Evolutionary conservation across 2,888 invertebrate genomes (phyloP).

Genomic region (Polymixis flavicincta): DNA sequence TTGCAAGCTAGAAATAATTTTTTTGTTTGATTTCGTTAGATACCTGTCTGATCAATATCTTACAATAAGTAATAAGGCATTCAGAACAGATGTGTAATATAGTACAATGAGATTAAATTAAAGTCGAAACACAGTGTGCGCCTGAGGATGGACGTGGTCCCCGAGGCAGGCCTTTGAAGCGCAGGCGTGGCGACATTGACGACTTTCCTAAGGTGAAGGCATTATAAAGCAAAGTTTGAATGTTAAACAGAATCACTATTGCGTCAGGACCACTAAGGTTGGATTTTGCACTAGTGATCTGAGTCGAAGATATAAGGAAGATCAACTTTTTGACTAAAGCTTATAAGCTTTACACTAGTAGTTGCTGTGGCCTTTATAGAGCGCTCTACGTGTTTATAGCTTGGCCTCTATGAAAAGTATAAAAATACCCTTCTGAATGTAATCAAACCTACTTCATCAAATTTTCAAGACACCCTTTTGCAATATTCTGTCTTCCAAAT

Average conservation of each 20-base stretch:
- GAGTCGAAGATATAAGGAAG: neutral
- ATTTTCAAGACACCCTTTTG: neutral
- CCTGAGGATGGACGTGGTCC: conserved; percentile 52
- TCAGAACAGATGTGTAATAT: conserved; percentile 24
- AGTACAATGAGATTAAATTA: conserved; percentile 42
- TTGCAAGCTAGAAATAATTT: neutral
- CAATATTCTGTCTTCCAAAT: neutral
- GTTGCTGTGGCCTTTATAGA: neutral
- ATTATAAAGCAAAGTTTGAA: conserved; percentile 43
- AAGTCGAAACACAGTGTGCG: conserved; percentile 54
- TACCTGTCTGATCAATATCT: conserved; percentile 7
- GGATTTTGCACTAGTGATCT: neutral
- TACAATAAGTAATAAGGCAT: conserved; percentile 5
- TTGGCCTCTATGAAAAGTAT: neutral
- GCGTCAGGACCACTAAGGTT: neutral
- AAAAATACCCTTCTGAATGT: neutral
- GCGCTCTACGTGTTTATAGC: neutral
- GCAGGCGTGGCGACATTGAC: conserved; percentile 47
- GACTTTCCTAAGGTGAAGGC: conserved; percentile 53
- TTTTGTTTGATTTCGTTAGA: neutral
- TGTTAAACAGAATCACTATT: conserved; percentile 24
- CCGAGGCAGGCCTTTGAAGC: conserved; percentile 52
- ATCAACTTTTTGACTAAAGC: neutral
- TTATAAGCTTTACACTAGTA: conserved; percentile 11
- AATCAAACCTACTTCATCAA: neutral